These are phyloP conservation scores for Chinchilla lanigera DNA, from an alignment of 2,113 vertebrate genomes.

Conservation along the genomic window DNA sequence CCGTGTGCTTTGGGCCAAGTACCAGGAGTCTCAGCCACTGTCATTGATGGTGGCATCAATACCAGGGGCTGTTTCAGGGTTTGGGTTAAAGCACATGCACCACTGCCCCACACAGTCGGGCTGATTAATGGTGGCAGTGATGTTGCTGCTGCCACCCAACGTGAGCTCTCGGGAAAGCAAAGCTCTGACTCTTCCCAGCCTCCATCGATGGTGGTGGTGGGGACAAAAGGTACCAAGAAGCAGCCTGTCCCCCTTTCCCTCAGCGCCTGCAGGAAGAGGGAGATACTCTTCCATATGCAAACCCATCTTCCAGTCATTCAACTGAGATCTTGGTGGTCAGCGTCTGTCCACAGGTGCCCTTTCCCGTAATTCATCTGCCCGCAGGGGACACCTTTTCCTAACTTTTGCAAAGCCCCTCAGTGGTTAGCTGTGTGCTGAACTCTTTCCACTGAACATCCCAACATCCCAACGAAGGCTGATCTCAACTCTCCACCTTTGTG, in stretches of 20 bases:
- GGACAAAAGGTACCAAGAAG: fast-evolving
- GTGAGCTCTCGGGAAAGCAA: background rate
- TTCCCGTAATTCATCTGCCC: background rate
- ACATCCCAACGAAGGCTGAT: background rate
- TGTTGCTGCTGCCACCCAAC: background rate
- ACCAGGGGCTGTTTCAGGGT: background rate
- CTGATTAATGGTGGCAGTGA: background rate
- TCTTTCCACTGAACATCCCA: background rate
- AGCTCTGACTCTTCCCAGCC: background rate
- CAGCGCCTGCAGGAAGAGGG: background rate
- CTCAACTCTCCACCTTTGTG: too few relatives aligned
- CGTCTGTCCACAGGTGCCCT: background rate
- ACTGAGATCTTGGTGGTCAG: background rate
- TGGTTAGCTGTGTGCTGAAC: background rate
- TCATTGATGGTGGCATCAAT: background rate
- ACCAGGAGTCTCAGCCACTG: background rate
- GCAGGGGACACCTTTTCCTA: background rate
- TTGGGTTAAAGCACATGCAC: background rate
- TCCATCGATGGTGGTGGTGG: background rate
- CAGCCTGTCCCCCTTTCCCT: background rate
- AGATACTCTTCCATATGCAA: background rate
- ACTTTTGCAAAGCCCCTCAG: background rate
- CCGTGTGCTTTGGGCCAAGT: background rate
- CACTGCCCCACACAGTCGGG: fast-evolving
- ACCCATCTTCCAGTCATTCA: background rate